Base-by-base conservation (phyloP, 2,797 vertebrate species). In the Xerus rutilus region DNA sequence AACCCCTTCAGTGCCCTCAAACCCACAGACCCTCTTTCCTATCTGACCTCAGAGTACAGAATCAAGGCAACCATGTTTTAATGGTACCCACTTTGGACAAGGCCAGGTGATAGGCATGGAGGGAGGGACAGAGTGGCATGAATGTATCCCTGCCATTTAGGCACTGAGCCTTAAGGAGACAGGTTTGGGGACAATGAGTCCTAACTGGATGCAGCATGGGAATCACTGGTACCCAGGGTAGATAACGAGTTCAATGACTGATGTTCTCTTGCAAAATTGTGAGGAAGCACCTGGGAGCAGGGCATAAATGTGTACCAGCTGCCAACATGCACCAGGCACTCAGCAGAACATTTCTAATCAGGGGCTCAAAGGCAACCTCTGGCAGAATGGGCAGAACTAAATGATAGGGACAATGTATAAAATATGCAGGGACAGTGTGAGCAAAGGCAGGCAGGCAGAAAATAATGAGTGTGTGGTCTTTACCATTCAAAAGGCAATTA, bases 401-500 rank as follows among this genome's bases (percentile, higher is more conserved):
- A 21, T 43, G 93, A 86, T 11, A 74, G 82, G n/a, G 74, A 86
- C 76, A 76, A 67, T 52, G 13, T 21, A 76, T 79, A 84, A 92
- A 95, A 86, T 43, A 83, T 0, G 7, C 74, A 87, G 52, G 39
- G 93, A 62, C 52, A 86, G 91, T 15, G 3, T 83, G 57, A 88
- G 57, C 30, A 47, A 70, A 93, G 82, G 82, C 90, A 91, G 74
- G 52, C 45, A 45, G 85, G 70, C 45, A 32, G 79, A 70, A 85
- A 86, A 96, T 62, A 69, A 83, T 83, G 74, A 89, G 35, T 73
- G 25, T 23, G 72, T 14, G 77, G 54, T 32, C 69, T 86, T 25
- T 12, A 87, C 32, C 30, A 32, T 32, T 94, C 76, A 59, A 85
- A 92, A 94, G 30, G 43, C 91, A 89, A 77, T 92, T 96, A 72